Percentiles rank a stretch among this genome's conserved stretches.
phyloP scores from a whole-genome alignment of 2,797 vertebrate species.

The Delichon dasypus region DNA sequence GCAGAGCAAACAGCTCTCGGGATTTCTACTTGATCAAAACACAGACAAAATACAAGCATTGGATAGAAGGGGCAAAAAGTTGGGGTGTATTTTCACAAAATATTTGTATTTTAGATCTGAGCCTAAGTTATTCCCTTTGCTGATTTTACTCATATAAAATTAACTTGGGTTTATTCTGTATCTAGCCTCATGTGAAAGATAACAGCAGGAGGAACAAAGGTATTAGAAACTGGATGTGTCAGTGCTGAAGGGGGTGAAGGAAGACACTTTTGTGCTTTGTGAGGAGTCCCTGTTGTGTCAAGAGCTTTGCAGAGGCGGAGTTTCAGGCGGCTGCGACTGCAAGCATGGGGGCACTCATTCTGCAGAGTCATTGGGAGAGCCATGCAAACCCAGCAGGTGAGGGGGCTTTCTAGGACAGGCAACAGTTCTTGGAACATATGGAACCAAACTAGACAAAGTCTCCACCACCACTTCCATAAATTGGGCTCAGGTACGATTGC shows the following conservation, averaged over 20 bases:
- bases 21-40: background rate
- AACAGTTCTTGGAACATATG: constrained; percentile 1
- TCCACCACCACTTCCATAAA: background rate
- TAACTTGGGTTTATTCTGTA: background rate
- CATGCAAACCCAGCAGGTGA: constrained; percentile 61
- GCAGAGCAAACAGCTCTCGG: background rate
- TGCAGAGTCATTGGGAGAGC: background rate
- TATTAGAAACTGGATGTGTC: background rate
- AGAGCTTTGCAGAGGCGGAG: background rate
- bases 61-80: background rate
- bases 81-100: background rate
- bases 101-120: background rate
- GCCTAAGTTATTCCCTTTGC: background rate
- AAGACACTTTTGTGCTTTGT: background rate
- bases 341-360: background rate
- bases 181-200: background rate
- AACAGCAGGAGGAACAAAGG: background rate
- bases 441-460: constrained; percentile 30
- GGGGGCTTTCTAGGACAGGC: constrained; percentile 51
- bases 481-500: background rate
- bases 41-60: background rate
- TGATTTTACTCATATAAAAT: background rate
- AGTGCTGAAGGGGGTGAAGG: background rate
- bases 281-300: background rate
- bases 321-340: background rate